These are phyloP conservation scores for Leucoma salicis DNA, from an alignment of 2,888 invertebrate species.

Conservation along the genomic window DNA sequence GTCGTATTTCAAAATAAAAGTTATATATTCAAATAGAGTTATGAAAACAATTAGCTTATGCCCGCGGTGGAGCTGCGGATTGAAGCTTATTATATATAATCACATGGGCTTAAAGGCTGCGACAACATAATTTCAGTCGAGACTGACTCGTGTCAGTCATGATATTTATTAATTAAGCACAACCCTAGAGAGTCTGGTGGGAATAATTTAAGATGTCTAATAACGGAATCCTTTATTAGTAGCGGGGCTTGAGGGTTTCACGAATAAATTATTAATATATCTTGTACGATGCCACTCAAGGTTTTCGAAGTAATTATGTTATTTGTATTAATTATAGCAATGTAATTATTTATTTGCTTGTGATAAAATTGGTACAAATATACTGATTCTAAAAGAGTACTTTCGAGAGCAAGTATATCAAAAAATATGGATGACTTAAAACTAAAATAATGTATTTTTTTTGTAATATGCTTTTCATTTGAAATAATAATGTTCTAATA, in stretches of 20 bases:
- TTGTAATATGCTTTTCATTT: conserved; percentile 5
- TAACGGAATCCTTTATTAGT: conserved; percentile 13
- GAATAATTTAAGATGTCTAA: conserved; percentile 19
- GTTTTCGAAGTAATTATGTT: neutral
- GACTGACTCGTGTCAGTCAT: neutral
- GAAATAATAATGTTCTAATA: conserved; percentile 14
- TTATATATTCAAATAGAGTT: no score
- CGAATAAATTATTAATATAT: conserved; percentile 1
- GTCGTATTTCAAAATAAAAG: no score
- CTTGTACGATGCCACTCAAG: neutral
- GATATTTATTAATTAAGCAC: conserved; percentile 17
- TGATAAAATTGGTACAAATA: no score
- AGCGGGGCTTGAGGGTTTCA: conserved; percentile 1
- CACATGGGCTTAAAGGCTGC: neutral
- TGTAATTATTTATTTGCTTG: no score
- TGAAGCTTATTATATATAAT: no score
- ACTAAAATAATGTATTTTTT: neutral
- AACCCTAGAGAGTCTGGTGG: conserved; percentile 10
- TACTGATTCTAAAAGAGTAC: no score
- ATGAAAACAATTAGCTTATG: no score
- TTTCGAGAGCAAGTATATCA: no score
- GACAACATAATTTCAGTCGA: neutral
- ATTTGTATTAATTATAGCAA: no score
- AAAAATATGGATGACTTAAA: no score
- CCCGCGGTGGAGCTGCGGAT: no score